These are phyloP conservation scores for Sycophila sp. DNA, from an alignment of 1,140 invertebrate species.

Conservation along the genomic window DNA sequence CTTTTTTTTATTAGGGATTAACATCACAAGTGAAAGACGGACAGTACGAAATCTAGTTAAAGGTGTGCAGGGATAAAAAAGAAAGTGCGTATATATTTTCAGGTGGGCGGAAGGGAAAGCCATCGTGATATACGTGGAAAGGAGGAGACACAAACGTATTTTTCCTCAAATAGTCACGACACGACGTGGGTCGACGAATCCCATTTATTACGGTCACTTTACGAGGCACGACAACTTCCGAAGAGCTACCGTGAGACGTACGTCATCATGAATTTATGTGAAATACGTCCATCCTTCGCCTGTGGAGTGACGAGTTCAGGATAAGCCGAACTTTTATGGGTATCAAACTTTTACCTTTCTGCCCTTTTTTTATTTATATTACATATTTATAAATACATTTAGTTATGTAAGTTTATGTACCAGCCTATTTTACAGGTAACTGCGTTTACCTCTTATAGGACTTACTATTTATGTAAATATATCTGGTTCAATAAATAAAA, in stretches of 20 bases:
- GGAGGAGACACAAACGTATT: background rate
- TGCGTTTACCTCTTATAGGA: no score
- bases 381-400: no score
- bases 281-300: background rate
- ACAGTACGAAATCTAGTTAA: no score
- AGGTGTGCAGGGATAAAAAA: no score
- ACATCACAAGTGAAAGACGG: background rate
- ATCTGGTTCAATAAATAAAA: no score
- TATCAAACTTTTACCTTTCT: no score
- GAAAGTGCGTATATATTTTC: no score
- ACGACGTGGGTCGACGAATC: background rate
- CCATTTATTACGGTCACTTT: slow-evolving; percentile 8
- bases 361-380: background rate
- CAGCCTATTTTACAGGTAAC: no score
- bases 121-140: background rate
- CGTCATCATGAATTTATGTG: slow-evolving; percentile 14
- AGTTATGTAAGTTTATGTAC: no score
- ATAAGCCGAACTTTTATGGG: slow-evolving; percentile 17
- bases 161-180: background rate
- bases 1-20: no score
- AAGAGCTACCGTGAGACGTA: background rate
- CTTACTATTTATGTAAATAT: no score
- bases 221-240: slow-evolving; percentile 1
- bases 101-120: background rate
- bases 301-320: background rate